phyloP scores from a whole-genome alignment of 2,888 invertebrate genomes.

The Drosophila mimetica region DNA sequence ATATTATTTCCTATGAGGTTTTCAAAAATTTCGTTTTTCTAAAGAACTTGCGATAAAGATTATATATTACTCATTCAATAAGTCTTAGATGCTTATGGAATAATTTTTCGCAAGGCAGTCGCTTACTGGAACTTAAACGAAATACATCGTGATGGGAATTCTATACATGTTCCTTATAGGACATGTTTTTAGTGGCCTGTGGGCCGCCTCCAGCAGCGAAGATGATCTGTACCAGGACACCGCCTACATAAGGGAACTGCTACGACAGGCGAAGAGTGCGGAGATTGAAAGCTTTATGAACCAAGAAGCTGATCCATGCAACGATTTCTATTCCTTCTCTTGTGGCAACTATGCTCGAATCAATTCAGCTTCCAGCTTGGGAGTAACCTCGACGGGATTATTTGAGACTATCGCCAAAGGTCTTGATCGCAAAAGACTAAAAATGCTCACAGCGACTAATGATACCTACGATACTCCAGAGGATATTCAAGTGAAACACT shows the following conservation, averaged over 20 bases:
- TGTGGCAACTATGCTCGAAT: neutral
- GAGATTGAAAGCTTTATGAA: neutral
- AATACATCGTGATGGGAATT: too few species aligned
- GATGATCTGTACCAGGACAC: conserved; percentile 1
- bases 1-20: too few species aligned
- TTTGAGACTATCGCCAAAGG: neutral
- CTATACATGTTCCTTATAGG: too few species aligned
- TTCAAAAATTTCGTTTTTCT: too few species aligned
- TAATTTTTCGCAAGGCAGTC: too few species aligned
- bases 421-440: neutral
- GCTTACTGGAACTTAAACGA: too few species aligned
- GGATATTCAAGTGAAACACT: conserved; percentile 1
- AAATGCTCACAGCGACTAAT: neutral
- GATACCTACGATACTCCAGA: neutral
- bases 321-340: neutral
- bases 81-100: too few species aligned
- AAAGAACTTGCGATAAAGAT: too few species aligned
- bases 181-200: too few species aligned
- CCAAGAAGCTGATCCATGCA: neutral
- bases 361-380: neutral
- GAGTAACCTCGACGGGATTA: neutral
- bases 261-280: neutral
- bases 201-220: neutral
- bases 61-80: too few species aligned
- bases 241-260: neutral